Percentiles rank a stretch among this genome's conserved stretches.
phyloP scores from a whole-genome alignment of 2,113 vertebrate genomes.

The Hyla sarda region DNA sequence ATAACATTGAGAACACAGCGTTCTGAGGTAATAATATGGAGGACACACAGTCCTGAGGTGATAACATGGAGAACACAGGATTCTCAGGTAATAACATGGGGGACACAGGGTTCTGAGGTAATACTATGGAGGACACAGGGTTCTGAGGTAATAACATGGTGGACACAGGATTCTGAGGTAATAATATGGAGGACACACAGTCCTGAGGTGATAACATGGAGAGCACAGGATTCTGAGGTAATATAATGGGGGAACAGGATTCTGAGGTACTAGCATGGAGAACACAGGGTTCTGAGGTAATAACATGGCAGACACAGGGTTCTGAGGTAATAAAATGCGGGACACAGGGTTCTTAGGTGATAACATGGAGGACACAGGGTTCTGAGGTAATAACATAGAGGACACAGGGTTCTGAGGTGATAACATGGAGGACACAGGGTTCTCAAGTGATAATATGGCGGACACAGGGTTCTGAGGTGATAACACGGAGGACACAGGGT shows the following conservation, averaged over 20 bases:
- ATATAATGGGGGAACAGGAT: conserved; percentile 63
- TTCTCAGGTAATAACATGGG: neutral
- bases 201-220: neutral
- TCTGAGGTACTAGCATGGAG: neutral
- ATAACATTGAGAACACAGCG: neutral
- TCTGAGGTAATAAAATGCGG: neutral
- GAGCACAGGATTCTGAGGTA: conserved; percentile 28
- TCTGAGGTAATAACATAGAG: conserved; percentile 1
- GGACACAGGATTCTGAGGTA: neutral
- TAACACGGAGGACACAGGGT: neutral
- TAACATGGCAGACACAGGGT: neutral
- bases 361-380: neutral
- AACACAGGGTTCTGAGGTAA: neutral
- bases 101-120: neutral
- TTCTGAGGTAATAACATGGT: neutral
- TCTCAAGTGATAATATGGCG: neutral
- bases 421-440: neutral
- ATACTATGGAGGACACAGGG: neutral
- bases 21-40: conserved; percentile 13
- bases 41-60: neutral
- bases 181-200: conserved; percentile 24
- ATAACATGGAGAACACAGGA: neutral
- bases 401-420: neutral
- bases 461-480: neutral
- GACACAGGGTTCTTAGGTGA: neutral